A percentile compares a stretch with the other conserved stretches of the same genome.
These are phyloP conservation scores for Lepisosteus osseus DNA, from an alignment of 2,113 vertebrate species.

Conservation along the genomic window DNA sequence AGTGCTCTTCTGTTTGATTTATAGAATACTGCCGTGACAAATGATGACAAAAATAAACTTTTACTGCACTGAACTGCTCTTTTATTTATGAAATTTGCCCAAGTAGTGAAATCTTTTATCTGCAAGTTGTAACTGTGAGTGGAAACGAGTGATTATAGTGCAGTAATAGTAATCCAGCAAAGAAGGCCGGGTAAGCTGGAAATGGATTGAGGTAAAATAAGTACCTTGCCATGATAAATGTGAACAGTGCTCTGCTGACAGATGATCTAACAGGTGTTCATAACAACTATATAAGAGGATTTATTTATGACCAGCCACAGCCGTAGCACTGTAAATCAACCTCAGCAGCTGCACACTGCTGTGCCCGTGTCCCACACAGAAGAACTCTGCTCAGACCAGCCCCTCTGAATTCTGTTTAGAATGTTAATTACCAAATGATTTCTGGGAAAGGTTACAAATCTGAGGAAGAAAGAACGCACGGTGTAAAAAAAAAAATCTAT, in stretches of 20 bases:
- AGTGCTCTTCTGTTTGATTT: slow-evolving; percentile 75
- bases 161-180: slow-evolving; percentile 75
- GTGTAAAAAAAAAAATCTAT: too few species aligned
- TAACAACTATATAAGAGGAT: slow-evolving; percentile 96
- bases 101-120: slow-evolving; percentile 88
- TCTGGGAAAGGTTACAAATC: slow-evolving; percentile 40
- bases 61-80: slow-evolving; percentile 84
- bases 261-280: slow-evolving; percentile 97
- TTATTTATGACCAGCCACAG: slow-evolving; percentile 93
- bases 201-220: slow-evolving; percentile 83
- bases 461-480: too few species aligned
- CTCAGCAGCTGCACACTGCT: slow-evolving; percentile 79
- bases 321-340: slow-evolving; percentile 82
- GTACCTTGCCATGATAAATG: slow-evolving; percentile 82
- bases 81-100: slow-evolving; percentile 87
- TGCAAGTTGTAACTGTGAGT: slow-evolving; percentile 82
- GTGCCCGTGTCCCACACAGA: slow-evolving; percentile 80
- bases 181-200: slow-evolving; percentile 75
- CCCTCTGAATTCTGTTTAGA: slow-evolving; percentile 82
- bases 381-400: slow-evolving; percentile 60
- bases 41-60: slow-evolving; percentile 88
- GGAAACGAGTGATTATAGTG: slow-evolving; percentile 80
- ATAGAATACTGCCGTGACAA: slow-evolving; percentile 84
- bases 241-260: slow-evolving; percentile 85
- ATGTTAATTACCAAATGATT: slow-evolving; percentile 87